These are phyloP conservation scores for Chelonus formosanus DNA, from an alignment of 2,888 invertebrate species.

Conservation along the genomic window DNA sequence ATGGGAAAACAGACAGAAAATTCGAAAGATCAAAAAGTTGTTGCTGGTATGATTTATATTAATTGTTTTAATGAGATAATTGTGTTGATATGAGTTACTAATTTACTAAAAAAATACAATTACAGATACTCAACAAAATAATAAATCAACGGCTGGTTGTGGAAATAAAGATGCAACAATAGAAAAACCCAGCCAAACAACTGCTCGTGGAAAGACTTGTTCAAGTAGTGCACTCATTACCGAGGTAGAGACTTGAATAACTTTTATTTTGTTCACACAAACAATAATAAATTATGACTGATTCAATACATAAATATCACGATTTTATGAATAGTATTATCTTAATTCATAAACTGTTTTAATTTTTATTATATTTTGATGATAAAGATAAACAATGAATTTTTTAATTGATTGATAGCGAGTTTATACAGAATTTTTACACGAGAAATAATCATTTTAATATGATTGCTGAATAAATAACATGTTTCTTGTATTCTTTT, in stretches of 20 bases:
- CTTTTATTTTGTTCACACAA: too few relatives aligned
- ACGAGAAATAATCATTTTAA: too few relatives aligned
- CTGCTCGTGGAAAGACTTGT: constrained; percentile 50
- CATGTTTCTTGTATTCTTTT: not conserved
- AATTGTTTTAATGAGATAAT: not conserved
- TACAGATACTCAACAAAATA: constrained; percentile 42
- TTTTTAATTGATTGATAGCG: too few relatives aligned
- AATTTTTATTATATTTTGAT: too few relatives aligned
- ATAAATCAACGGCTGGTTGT: constrained; percentile 46
- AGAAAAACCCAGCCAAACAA: constrained; percentile 43
- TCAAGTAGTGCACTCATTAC: constrained; percentile 51
- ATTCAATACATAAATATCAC: too few relatives aligned
- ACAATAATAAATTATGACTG: too few relatives aligned
- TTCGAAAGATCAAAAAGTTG: constrained; percentile 43
- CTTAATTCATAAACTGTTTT: too few relatives aligned
- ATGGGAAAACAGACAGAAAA: constrained; percentile 55
- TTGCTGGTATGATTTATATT: constrained; percentile 43
- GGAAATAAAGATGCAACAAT: constrained; percentile 47
- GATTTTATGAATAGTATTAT: too few relatives aligned
- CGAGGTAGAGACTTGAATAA: constrained; percentile 54
- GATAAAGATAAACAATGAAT: too few relatives aligned
- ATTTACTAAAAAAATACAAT: constrained; percentile 3
- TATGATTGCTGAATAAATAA: too few relatives aligned
- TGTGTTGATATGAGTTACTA: too few relatives aligned
- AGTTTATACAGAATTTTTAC: too few relatives aligned